These are phyloP conservation scores for Pentalonia nigronervosa DNA, from an alignment of 1,140 invertebrate species.

Conservation along the genomic window DNA sequence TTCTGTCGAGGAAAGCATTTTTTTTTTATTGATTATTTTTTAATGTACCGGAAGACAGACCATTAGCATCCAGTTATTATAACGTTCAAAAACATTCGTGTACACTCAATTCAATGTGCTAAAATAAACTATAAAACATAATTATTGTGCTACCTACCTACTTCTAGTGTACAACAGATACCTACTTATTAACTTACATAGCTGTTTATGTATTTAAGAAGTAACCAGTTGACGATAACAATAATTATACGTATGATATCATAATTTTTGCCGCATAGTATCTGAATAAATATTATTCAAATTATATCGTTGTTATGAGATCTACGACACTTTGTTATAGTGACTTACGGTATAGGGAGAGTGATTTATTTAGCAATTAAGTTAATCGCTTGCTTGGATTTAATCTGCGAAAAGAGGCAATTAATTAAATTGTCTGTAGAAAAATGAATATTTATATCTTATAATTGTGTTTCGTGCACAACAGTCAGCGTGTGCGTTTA, in stretches of 20 bases:
- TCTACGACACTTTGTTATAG: not conserved
- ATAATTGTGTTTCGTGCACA: not conserved
- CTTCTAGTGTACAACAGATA: not conserved
- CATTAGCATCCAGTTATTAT: not conserved
- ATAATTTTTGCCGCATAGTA: not conserved
- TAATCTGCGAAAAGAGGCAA: not conserved
- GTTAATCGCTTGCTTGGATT: not conserved
- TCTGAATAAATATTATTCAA: not conserved
- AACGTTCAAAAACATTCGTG: not conserved
- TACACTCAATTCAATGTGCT: not conserved
- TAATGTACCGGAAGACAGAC: not conserved
- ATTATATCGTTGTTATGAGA: not conserved
- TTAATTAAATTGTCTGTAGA: slow-evolving; percentile 37
- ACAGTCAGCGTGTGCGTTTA: not conserved
- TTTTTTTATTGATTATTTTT: not conserved
- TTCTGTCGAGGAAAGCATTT: not conserved
- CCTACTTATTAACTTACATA: not conserved
- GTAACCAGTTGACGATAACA: not conserved
- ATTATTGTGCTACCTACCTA: not conserved
- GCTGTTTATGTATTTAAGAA: not conserved
- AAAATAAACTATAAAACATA: not conserved
- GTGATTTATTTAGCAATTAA: not conserved
- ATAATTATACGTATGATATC: not conserved
- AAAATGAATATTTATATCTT: slow-evolving; percentile 13
- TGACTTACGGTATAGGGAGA: not conserved